Base-by-base conservation (phyloP, 2,113 vertebrate species). In the Orycteropus afer region DNA sequence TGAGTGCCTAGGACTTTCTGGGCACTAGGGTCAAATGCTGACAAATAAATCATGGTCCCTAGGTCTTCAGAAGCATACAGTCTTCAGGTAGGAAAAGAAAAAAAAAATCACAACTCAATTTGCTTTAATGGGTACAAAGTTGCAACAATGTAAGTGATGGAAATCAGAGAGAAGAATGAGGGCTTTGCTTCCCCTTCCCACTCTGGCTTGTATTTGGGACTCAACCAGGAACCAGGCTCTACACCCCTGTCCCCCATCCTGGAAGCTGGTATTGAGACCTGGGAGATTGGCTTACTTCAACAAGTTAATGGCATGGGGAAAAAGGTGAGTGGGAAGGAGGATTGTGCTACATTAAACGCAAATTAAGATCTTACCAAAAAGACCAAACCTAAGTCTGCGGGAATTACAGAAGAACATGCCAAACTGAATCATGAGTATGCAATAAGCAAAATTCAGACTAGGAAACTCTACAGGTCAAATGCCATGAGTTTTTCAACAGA, bases 301-400 rank as follows among this genome's bases (percentile, higher is more conserved):
- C 5, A 80, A 45, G n/a, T 82, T 69, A 83, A 59, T 18, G 15
- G 22, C 29, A 78, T 74, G 17, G 69, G 5, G 0, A 3, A 61
- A 69, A 80, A 79, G 23, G 29, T 61, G 1, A 8, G n/a, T 34
- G 67, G 83, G 45, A 89, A 76, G 25, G 29, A 32, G 25, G 29
- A 17, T 74, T 61, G 34, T 76, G 86, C 61, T 80, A 29, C 34
- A 80, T 51, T 86, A 91, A 83, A 93, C 93, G 37, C 40, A 91
- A 96, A 93, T 91, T 91, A 93, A 86, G 32, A 37, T 94, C 53
- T 94, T 82, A 63, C 42, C 69, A 86, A 65, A 91, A 32, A 23
- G 37, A 59, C 86, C 27, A 86, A 57, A 89, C 23, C 15, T 45
- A 47, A 82, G 29, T 63, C 42, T 96, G 29, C 5, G 18, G 74